These are phyloP conservation scores for Sinohyriopsis cumingii DNA, from an alignment of 2,888 invertebrate genomes.

Conservation along the genomic window DNA sequence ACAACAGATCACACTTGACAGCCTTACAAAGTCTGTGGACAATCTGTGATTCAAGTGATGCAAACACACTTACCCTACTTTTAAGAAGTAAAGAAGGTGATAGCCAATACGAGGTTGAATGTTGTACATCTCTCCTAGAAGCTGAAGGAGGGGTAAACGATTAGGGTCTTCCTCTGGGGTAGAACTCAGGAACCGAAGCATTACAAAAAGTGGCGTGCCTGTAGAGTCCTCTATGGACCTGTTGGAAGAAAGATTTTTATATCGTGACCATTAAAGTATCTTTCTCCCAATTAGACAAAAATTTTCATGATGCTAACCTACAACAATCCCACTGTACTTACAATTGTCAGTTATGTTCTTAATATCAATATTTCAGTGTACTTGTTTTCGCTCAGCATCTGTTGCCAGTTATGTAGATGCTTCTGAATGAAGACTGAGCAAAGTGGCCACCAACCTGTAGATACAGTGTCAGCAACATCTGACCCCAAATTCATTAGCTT, in stretches of 20 bases:
- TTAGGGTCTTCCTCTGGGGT: slow-evolving; percentile 82
- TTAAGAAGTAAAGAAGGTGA: slow-evolving; percentile 89
- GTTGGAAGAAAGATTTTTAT: slow-evolving; percentile 6
- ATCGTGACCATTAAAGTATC: neutral
- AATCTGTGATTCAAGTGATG: neutral
- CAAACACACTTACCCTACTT: slow-evolving; percentile 75
- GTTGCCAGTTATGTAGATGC: no score
- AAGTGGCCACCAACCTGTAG: no score
- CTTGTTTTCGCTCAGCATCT: no score
- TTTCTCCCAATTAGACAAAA: neutral
- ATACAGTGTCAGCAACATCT: no score
- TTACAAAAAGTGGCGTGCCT: slow-evolving; percentile 87
- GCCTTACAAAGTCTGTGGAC: no score
- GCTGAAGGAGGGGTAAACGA: slow-evolving; percentile 84
- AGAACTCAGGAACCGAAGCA: slow-evolving; percentile 87
- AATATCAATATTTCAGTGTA: no score
- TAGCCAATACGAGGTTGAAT: slow-evolving; percentile 85
- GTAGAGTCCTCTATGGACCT: slow-evolving; percentile 81
- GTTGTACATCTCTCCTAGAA: slow-evolving; percentile 86
- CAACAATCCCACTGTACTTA: no score
- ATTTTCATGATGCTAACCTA: no score
- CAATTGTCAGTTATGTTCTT: no score
- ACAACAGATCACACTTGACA: no score
- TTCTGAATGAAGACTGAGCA: no score
- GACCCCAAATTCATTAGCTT: no score